A percentile compares a stretch with the other conserved stretches of the same genome.
These are phyloP conservation scores for Dynastes grantii DNA, from an alignment of 2,888 invertebrate species.

Conservation along the genomic window DNA sequence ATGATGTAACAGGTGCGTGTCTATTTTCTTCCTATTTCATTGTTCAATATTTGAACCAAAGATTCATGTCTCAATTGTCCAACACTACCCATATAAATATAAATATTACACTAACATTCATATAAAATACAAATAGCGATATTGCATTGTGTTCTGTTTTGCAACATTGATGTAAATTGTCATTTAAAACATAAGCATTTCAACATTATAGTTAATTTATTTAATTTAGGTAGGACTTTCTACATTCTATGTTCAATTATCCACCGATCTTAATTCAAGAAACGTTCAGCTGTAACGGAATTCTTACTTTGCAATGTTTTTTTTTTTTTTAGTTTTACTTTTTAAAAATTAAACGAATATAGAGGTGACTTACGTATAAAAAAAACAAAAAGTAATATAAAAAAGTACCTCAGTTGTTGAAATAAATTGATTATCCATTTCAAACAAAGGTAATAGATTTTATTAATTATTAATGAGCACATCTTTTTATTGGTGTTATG, in stretches of 20 bases:
- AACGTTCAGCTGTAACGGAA: conserved; percentile 1
- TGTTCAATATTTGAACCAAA: no score
- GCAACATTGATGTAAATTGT: no score
- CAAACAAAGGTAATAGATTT: conserved; percentile 29
- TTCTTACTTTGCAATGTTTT: background rate
- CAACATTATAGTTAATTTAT: no score
- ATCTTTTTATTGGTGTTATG: background rate
- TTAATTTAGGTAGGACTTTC: no score
- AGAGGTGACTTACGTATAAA: background rate
- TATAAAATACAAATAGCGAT: no score
- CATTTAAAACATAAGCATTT: no score
- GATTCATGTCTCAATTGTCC: no score
- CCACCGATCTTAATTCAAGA: background rate
- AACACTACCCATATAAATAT: no score
- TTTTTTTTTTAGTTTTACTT: background rate
- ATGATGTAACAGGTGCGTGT: no score
- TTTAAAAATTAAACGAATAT: background rate
- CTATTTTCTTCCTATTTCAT: no score
- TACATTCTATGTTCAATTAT: background rate
- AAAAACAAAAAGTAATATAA: background rate
- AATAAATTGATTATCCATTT: conserved; percentile 53
- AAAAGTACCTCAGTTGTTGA: background rate
- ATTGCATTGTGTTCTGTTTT: no score
- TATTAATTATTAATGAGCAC: background rate
- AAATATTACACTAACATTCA: no score